Conservation (phyloP, 2,113 vertebrate species). For the Nothobranchius furzeri region DNA sequence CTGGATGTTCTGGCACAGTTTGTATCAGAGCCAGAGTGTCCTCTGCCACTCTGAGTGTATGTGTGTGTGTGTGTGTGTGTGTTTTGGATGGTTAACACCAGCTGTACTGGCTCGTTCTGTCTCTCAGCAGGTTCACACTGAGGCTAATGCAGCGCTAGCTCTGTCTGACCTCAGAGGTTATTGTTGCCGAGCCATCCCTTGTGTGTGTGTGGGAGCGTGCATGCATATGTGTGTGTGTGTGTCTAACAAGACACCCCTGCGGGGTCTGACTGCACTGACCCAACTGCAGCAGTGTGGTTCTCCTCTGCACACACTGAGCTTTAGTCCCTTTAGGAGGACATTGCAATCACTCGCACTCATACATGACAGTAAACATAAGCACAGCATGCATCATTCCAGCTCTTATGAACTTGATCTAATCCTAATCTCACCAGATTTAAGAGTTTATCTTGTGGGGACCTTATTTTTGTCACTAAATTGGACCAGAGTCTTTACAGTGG, state of each 20-base stretch:
- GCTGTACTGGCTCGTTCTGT: conserved; percentile 63
- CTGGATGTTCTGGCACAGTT: conserved; percentile 36
- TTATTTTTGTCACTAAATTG: neutral
- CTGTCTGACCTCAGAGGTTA: conserved; percentile 71
- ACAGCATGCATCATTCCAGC: neutral
- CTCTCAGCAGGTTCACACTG: conserved; percentile 72
- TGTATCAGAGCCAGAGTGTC: conserved; percentile 38
- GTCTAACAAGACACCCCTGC: conserved; percentile 68
- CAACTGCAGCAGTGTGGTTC: conserved; percentile 59
- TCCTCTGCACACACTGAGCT: conserved; percentile 32
- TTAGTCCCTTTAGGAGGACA: conserved; percentile 36
- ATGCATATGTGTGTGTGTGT: conserved; percentile 34
- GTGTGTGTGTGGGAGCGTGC: conserved; percentile 30
- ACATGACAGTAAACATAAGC: neutral
- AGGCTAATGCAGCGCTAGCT: conserved; percentile 66
- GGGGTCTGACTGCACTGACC: conserved; percentile 61
- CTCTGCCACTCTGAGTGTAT: conserved; percentile 25
- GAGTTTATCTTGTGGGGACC: conserved; percentile 3
- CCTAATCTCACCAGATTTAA: conserved; percentile 5
- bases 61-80: conserved; percentile 22
- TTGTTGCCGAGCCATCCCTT: conserved; percentile 52
- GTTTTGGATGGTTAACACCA: conserved; percentile 72
- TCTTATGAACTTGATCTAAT: neutral
- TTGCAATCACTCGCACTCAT: conserved; percentile 7
- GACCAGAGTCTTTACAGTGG: conserved; percentile 3